These are phyloP conservation scores for Drosophila azteca DNA, from an alignment of 1,140 invertebrate species.

Conservation along the genomic window DNA sequence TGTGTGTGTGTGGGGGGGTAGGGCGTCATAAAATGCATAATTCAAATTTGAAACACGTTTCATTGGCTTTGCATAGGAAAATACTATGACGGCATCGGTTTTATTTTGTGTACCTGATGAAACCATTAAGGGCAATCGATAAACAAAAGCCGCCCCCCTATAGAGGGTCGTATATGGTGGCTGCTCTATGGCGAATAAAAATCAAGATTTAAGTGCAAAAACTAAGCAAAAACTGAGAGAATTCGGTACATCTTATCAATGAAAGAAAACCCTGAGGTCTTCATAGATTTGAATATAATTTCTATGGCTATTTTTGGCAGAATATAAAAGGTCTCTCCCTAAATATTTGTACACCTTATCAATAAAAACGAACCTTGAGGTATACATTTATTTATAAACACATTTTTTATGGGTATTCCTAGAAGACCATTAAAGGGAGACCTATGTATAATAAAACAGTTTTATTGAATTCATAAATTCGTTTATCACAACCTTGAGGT, in stretches of 20 bases:
- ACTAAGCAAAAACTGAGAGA: neutral
- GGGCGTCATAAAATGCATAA: conserved; percentile 5
- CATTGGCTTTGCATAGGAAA: conserved; percentile 18
- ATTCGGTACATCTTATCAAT: conserved; percentile 18
- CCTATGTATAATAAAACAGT: too few relatives aligned
- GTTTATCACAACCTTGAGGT: neutral
- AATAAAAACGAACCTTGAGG: neutral
- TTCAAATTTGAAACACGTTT: conserved; percentile 58
- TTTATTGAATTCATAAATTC: neutral
- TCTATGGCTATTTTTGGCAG: too few relatives aligned
- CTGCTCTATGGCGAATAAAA: neutral
- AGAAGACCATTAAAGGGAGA: too few relatives aligned
- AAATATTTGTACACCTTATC: neutral
- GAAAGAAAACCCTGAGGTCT: neutral
- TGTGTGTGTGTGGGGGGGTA: neutral
- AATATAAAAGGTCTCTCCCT: too few relatives aligned
- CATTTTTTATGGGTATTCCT: neutral
- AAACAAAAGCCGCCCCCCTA: conserved; percentile 18
- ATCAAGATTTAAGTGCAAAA: conserved; percentile 8
- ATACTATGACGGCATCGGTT: conserved; percentile 18
- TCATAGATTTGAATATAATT: neutral
- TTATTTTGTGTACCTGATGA: conserved; percentile 28
- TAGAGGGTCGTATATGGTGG: neutral
- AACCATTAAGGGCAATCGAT: conserved; percentile 14
- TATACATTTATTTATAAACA: neutral